phyloP scores from a whole-genome alignment of 2,888 invertebrate genomes.

The Pardosa pseudoannulata region DNA sequence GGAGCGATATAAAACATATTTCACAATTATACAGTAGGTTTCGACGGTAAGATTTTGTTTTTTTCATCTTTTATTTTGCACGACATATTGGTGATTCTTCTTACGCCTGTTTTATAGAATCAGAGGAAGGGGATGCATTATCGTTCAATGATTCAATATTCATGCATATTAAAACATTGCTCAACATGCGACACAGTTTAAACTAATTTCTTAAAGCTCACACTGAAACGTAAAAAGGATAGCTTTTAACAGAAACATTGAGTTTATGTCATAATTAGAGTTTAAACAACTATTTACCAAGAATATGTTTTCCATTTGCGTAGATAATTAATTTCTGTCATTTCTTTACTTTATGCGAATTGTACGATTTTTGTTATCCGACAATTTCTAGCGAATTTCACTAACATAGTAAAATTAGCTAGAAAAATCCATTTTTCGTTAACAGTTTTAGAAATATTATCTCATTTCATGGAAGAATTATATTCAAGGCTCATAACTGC shows the following conservation, averaged over 20 bases:
- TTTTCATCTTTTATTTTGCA: background rate
- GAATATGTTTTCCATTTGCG: background rate
- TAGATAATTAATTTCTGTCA: background rate
- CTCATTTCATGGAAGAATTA: background rate
- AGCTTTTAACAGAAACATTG: too few species aligned
- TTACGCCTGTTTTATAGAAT: background rate
- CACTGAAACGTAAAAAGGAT: background rate
- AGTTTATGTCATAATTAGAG: too few species aligned
- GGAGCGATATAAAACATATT: conserved; percentile 33
- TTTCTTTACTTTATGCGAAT: too few species aligned
- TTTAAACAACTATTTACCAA: background rate
- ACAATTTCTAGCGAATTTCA: background rate
- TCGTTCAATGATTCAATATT: background rate
- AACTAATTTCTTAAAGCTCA: background rate
- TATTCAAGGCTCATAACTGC: background rate
- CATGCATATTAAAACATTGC: background rate
- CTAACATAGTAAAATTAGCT: background rate
- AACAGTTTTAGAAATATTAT: background rate
- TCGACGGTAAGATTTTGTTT: conserved; percentile 17
- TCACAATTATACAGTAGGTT: conserved; percentile 29
- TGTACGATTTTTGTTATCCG: too few species aligned
- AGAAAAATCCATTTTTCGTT: background rate
- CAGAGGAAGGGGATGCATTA: background rate
- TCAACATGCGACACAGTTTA: background rate
- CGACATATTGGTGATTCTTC: conserved; percentile 27